These are phyloP conservation scores for Felis catus DNA, from an alignment of 2,113 vertebrate species.

Conservation along the genomic window DNA sequence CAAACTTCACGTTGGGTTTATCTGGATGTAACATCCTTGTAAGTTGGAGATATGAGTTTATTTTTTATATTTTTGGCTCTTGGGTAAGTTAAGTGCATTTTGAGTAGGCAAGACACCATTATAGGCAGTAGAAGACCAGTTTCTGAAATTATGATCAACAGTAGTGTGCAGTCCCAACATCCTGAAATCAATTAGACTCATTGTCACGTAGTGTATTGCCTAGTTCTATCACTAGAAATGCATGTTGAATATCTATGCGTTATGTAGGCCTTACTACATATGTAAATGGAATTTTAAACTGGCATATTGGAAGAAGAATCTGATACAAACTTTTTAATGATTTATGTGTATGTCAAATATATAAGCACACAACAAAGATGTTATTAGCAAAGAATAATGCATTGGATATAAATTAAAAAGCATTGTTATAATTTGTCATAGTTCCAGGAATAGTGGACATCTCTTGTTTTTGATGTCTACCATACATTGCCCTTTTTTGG, in stretches of 20 bases:
- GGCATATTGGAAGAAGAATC: background rate
- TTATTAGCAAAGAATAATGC: background rate
- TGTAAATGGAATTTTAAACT: conserved; percentile 20
- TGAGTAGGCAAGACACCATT: background rate
- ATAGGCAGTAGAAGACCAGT: background rate
- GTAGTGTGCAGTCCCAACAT: background rate
- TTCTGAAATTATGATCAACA: conserved; percentile 36
- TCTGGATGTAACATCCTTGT: background rate
- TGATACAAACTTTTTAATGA: background rate
- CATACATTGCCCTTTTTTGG: background rate
- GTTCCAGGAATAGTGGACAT: background rate
- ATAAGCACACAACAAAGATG: background rate
- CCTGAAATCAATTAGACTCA: background rate
- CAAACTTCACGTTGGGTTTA: background rate
- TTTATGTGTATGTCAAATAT: background rate
- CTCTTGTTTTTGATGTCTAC: background rate
- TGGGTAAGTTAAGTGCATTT: conserved; percentile 22
- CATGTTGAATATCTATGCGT: background rate
- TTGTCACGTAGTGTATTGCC: background rate
- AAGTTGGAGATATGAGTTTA: background rate
- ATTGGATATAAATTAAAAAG: background rate
- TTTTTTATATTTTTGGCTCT: conserved; percentile 1
- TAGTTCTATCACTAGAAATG: background rate
- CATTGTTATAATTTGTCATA: background rate
- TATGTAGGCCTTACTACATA: background rate